Base-by-base conservation (phyloP, 2,797 vertebrate species). In the Melanotaenia trifasciata region DNA sequence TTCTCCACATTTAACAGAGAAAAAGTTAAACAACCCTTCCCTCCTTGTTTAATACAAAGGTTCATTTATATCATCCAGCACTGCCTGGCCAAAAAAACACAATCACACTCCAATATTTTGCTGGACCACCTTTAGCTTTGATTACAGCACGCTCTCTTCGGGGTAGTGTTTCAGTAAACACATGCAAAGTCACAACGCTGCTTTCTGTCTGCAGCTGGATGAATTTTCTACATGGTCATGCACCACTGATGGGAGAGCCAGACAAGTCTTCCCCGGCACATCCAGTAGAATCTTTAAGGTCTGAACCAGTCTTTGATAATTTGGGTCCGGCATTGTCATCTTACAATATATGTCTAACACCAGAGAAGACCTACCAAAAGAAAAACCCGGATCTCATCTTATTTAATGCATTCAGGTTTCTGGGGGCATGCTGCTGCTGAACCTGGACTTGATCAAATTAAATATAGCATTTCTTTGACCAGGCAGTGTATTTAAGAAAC, bases 1-100 rank as follows among this genome's bases (percentile, higher is more conserved):
- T 89, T 72, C 81, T 94, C 93, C 95, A 90, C 14, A 24, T 47
- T 43, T 33, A 70, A 40, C 35, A 57, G 6, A 47, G 54, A 20
- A 14, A 56, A 56, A 26, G 53, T 56, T 56, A 14, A 22, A 53
- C 24, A 22, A 53, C 51, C 51, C 22, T 56, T 14, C 12, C 24
- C 11, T 12, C 4, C 12, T 54, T 28, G 5, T 54, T 8, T 43
- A 43, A 18, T 7, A 18, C 40, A 43, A 43, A 43, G 40, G 16
- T 54, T 28, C 5, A 14, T 28, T n/a, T 13, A 12, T 13, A 26
- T 28, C 12, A 28, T 28, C 5, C 13, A 14, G 13, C 53, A 28
- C 53, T 16, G 26, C 24, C 13, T 28, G 26, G 53, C 53, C 22
- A 28, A 16, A 16, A 16, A 26, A 14, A 28, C 24, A 28, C 4